Base-by-base conservation (phyloP, 1,140 invertebrate genomes). In the Drosophila athabasca region DNA sequence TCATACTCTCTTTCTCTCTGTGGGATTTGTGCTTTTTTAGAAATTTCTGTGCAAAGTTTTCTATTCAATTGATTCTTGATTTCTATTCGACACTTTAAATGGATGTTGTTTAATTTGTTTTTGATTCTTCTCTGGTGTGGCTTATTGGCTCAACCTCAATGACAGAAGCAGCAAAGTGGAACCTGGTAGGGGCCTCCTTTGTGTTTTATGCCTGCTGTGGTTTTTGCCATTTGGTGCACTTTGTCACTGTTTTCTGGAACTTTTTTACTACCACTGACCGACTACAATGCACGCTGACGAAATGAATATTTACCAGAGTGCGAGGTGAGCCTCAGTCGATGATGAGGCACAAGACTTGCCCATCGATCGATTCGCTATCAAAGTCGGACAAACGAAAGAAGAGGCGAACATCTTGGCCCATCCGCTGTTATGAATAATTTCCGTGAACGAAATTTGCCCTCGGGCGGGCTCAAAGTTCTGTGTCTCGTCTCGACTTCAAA, bases 241-340 rank as follows among this genome's bases (percentile, higher is more conserved):
- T 67, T 76, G 62, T 46, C 35, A 53, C 43, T 44, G 52, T 52
- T 60, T 46, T 44, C 45, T 43, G 46, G 13, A 26, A 29, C 29
- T 67, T 43, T 44, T 62, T 49, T 11, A 58, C 13, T 29, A 24
- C 45, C 35, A 62, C 69, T 60, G 75, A 57, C 51, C 75, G n/a
- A n/a, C n/a, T n/a, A n/a, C n/a, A n/a, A 59, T 76, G 54, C 44
- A 49, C 62, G 57, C 35, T 61, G 41, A 61, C 41, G 59, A 48
- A 81, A 77, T 46, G 68, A 52, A 60, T 61, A 83, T 62, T 74
- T 61, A 49, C 43, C 62, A 41, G 61, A 61, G 54, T 53, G 55
- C 22, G 50, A 60, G 58, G 69, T 11, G 35, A 49, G 59, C 24
- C 29, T 26, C 48, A 44, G 46, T 22, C 41, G 35, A 35, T 41